Base-by-base conservation (phyloP, 1,140 invertebrate genomes). In the Frieseomelitta varia region DNA sequence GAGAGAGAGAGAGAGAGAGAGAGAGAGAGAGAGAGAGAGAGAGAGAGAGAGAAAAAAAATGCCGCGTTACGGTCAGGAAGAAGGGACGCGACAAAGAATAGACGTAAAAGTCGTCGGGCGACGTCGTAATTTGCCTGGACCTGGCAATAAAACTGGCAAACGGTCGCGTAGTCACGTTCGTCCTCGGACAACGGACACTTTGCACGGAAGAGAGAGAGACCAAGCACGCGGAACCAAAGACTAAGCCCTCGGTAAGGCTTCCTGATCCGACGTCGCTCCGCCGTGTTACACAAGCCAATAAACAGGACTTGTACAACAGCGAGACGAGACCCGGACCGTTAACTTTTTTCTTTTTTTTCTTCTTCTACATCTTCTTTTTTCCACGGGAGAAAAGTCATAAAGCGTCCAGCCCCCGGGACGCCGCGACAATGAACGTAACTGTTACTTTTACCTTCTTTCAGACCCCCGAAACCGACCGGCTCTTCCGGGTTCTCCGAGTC, bases 91-190 rank as follows among this genome's bases (percentile, higher is more conserved):
- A n/a, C 51, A 27, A 1, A 34, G 61, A 81, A 67, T 67, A 67
- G 79, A 85, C 78, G 74, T 75, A 71, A 81, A 85, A 88, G 61
- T 78, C 51, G 19, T 47, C 30, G 81, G 75, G 47, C 63, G 51
- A 47, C 79, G 89, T 75, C 84, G 89, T 88, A 90, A 90, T 91
- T 93, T 88, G 88, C 85, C 86, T 85, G 82, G 79, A 81, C 58
- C 74, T 84, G 74, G 92, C 88, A 93, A 93, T 93, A 94, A 93
- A 94, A 92, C 87, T 90, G 89, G 76, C 90, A 90, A 85, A 91
- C 87, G 78, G 88, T 75, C 86, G 85, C 81, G 80, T 81, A 88
- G 90, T 91, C 93, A 93, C 92, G 93, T 94, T 90, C 91, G 85
- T 88, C 91, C 84, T 91, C 78, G 79, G 72, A 58, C 76, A 85